Evolutionary conservation across 2,888 invertebrate genomes (phyloP), one percentile per base, ranked within the genome.

Genomic region (Himalopsyche tibetana): DNA sequence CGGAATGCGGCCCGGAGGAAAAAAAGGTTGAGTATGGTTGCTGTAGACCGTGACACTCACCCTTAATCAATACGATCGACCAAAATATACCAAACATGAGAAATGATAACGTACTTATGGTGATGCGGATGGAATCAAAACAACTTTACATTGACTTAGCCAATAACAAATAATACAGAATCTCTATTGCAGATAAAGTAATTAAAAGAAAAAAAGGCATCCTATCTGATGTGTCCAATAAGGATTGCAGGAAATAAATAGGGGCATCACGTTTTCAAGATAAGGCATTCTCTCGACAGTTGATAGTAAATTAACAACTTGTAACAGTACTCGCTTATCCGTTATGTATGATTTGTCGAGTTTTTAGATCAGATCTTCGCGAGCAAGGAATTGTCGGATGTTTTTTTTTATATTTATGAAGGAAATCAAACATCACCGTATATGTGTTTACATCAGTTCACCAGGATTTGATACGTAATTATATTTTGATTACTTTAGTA

Each of bases 251-350:
- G 63, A 63, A 63, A 63, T 63, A 63, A 63, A 2, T 2, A 19
- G 63, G 19, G 63, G n/a, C 9, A 28, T n/a, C 19, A 63, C 28
- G 63, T 63, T 63, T 28, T 63, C 63, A 63, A 63, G 63, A 63
- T 63, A 63, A 63, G 63, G 63, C 28, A 63, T 63, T 63, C 51
- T 51, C 51, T 15, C 4, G 63, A 63, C 63, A 63, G 63, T 28
- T 63, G 28, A 8, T 28, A 63, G 63, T 63, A 63, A 63, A 19
- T 19, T n/a, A 63, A 28, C n/a, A 63, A 19, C 63, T 9, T 12
- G 19, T 15, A 63, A 19, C 63, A 19, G n/a, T 63, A 63, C 63
- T 19, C 6, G n/a, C 6, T 5, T 8, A 28, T 63, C 63, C 63
- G 63, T 63, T 63, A 63, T 63, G 63, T 63, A n/a, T 63, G 63